Base-by-base conservation (phyloP, 2,797 vertebrate species). In the Eurystomus glaucurus region DNA sequence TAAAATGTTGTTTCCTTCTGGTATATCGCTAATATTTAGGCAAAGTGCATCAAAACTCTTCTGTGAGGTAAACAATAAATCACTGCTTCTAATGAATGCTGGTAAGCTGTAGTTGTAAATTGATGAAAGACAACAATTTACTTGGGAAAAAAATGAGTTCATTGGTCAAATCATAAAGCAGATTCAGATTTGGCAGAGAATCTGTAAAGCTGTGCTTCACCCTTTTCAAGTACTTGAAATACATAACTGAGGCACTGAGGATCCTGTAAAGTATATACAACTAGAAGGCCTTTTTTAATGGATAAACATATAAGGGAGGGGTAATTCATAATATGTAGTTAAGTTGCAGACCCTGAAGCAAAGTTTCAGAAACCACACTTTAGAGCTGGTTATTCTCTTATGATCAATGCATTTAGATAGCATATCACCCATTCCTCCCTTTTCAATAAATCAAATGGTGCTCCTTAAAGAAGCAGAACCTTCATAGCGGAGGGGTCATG, bases 291-390 rank as follows among this genome's bases (percentile, higher is more conserved):
- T 37, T 80, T 91, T 96, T 66, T 89, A 60, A 82, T 54, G 74
- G 79, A 58, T 75, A 84, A 85, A 66, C 35, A 17, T 66, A 17
- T 50, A 62, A 55, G n/a, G 37, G 39, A 92, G 48, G 28, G 45
- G 41, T 61, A 93, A 96, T 58, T 88, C 68, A 79, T 50, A 96
- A 84, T 35, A 84, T 2, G 5, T 5, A 29, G 87, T 89, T 74
- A 52, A 64, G 48, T 86, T 71, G 45, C 60, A 80, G 62, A 54
- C 41, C 60, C 35, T 37, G 55, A 91, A 82, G 74, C 77, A 89
- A 80, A 91, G 31, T 71, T 96, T 85, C 68, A 88, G 85, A 91
- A 83, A 45, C 28, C 91, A 66, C 61, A 52, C 43, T 79, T 71
- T 33, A 82, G 74, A 89, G 43, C 60, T 37, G 58, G 54, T 43